Base-by-base conservation (phyloP, 2,797 vertebrate genomes). In the Orientallactaga sibirica region DNA sequence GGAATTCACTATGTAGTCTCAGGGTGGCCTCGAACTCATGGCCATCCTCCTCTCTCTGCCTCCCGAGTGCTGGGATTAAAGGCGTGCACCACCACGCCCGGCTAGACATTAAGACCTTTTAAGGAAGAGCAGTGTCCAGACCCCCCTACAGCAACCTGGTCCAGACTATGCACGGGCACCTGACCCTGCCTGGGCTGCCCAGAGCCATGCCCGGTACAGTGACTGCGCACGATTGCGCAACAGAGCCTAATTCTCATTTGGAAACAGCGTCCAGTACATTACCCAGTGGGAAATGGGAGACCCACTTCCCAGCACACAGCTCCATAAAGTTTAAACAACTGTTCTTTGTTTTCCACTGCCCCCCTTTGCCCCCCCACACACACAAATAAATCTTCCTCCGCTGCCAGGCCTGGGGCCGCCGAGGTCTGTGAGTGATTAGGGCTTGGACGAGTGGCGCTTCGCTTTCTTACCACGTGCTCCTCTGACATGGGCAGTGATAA, bases 351-450 rank as follows among this genome's bases (percentile, higher is more conserved):
- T 98, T 97, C 97, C 25, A 14, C 86, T 96, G 94, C 94, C 97
- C 97, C 95, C 96, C 98, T 98, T 98, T 0, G 1, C 55, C 48
- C 48, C 48, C 48, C 48, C 48, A 1, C 48, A 7, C 48, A 7
- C 8, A 48, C 8, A 48, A 97, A 97, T 98, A 98, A 98, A 98
- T 98, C 98, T 98, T 98, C 98, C 96, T 96, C 96, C 94, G 61
- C 96, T 98, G 98, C 98, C 97, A 94, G 97, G 96, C 93, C 97
- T 88, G 97, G 97, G 97, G 97, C 98, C 97, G 97, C 96, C 77
- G 80, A 85, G 96, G 98, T 98, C 98, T 98, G 98, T 96, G 98
- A 98, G 97, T 98, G 98, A 98, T 98, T 98, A 98, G 93, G 87
- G 96, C 91, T 48, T 95, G 92, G 97, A 97, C 97, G 97, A 91